These are phyloP conservation scores for Cinara cedri DNA, from an alignment of 2,888 invertebrate species.

Conservation along the genomic window DNA sequence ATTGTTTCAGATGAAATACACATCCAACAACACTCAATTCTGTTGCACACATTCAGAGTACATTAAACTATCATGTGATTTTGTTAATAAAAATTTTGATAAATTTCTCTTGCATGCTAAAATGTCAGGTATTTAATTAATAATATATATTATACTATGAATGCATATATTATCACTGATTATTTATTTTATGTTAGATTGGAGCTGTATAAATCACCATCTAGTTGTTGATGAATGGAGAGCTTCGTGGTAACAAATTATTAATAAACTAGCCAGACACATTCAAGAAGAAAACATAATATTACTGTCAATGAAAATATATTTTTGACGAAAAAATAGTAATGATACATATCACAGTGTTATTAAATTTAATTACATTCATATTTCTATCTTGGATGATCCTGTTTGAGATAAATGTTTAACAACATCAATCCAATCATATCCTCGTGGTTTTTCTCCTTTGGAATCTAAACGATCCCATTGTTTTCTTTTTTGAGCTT, in stretches of 20 bases:
- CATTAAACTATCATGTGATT: conserved; percentile 59
- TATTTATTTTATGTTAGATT: conserved; percentile 65
- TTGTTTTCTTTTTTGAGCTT: conserved; percentile 87
- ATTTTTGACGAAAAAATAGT: conserved; percentile 57
- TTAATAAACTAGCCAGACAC: not conserved
- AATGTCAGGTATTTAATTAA: conserved; percentile 56
- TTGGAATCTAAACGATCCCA: conserved; percentile 84
- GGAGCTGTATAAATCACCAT: conserved; percentile 68
- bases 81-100: conserved; percentile 61
- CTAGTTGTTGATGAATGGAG: conserved; percentile 70
- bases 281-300: conserved; percentile 3
- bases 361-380: conserved; percentile 24
- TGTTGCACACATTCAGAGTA: conserved; percentile 37
- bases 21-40: conserved; percentile 32
- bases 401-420: conserved; percentile 89
- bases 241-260: conserved; percentile 63
- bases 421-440: conserved; percentile 96
- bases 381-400: conserved; percentile 60
- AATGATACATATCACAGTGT: conserved; percentile 55
- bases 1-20: conserved; percentile 34
- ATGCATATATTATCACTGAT: not conserved
- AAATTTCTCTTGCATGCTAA: conserved; percentile 61
- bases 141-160: not conserved
- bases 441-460: conserved; percentile 86
- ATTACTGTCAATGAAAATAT: conserved; percentile 62